Evolutionary conservation across 1,140 invertebrate genomes (phyloP).

Genomic region (Hestina assimilis): DNA sequence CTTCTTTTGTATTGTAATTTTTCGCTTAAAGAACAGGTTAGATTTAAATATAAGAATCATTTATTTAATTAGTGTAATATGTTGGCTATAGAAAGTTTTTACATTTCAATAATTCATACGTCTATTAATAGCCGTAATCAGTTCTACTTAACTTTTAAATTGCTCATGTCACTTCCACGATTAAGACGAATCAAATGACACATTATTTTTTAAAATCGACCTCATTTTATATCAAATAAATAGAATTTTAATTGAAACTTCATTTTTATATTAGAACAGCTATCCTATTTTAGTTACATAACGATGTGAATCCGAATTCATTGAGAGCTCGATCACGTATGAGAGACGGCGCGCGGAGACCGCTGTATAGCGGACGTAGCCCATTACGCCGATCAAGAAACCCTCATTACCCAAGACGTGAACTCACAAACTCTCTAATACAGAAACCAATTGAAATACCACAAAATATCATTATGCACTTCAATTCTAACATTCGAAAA

Average conservation of each 20-base stretch:
- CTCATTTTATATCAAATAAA: too few relatives aligned
- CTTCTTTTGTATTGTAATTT: too few relatives aligned
- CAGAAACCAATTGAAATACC: slow-evolving; percentile 7
- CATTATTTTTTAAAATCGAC: too few relatives aligned
- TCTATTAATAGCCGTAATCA: too few relatives aligned
- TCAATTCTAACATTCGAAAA: slow-evolving; percentile 10
- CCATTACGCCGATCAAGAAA: slow-evolving; percentile 32
- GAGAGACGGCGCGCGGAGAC: slow-evolving; percentile 9
- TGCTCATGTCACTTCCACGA: too few relatives aligned
- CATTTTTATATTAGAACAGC: background rate
- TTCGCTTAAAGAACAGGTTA: slow-evolving; percentile 19
- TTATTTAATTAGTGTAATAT: background rate
- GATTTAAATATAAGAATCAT: slow-evolving; percentile 24
- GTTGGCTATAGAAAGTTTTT: too few relatives aligned
- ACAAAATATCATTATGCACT: slow-evolving; percentile 13
- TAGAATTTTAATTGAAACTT: background rate
- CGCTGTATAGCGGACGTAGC: slow-evolving; percentile 21
- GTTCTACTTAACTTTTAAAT: too few relatives aligned
- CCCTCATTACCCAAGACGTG: slow-evolving; percentile 25
- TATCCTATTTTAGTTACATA: background rate
- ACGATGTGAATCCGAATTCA: slow-evolving; percentile 32
- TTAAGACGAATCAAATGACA: too few relatives aligned
- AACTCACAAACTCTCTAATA: slow-evolving; percentile 5
- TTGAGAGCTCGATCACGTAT: slow-evolving; percentile 46
- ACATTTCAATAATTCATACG: too few relatives aligned